Percentiles rank a stretch among this genome's conserved stretches.
Evolutionary conservation across 1,140 invertebrate genomes (phyloP).

Genomic region (Uloborus diversus): DNA sequence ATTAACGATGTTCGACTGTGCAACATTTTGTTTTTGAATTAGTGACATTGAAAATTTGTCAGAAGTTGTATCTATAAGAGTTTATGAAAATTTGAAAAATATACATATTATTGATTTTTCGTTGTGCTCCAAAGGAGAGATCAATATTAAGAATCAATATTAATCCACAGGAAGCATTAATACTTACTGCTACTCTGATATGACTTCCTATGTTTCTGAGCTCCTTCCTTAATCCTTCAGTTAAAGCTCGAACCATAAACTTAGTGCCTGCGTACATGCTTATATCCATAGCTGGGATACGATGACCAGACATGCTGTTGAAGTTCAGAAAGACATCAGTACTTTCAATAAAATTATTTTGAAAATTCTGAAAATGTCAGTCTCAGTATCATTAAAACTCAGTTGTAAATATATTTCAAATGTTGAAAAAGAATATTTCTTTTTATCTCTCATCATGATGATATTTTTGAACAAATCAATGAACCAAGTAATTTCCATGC

Average conservation of each 20-base stretch:
- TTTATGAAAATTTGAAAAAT: neutral
- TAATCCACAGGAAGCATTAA: neutral
- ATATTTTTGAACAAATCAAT: too few species aligned
- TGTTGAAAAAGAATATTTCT: neutral
- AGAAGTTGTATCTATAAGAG: neutral
- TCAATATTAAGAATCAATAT: neutral
- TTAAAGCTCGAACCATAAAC: slow-evolving; percentile 48
- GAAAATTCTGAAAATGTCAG: too few species aligned
- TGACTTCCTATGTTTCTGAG: slow-evolving; percentile 6
- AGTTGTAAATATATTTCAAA: too few species aligned
- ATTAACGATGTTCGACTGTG: too few species aligned
- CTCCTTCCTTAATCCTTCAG: slow-evolving; percentile 52
- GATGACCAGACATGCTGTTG: slow-evolving; percentile 42
- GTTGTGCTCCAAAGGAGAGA: neutral
- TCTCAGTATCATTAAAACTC: too few species aligned
- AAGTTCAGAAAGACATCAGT: neutral
- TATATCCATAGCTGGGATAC: slow-evolving; percentile 2
- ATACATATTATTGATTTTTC: neutral
- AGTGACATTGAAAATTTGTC: neutral
- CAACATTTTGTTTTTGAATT: too few species aligned
- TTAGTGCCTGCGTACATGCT: slow-evolving; percentile 57
- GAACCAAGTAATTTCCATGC: too few species aligned
- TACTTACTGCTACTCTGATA: slow-evolving; percentile 51
- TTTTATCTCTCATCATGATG: neutral
- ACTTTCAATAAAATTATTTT: too few species aligned